Percentiles rank a stretch among this genome's conserved stretches.
phyloP scores from a whole-genome alignment of 2,113 vertebrate genomes.

The Mormyrus lacerda region DNA sequence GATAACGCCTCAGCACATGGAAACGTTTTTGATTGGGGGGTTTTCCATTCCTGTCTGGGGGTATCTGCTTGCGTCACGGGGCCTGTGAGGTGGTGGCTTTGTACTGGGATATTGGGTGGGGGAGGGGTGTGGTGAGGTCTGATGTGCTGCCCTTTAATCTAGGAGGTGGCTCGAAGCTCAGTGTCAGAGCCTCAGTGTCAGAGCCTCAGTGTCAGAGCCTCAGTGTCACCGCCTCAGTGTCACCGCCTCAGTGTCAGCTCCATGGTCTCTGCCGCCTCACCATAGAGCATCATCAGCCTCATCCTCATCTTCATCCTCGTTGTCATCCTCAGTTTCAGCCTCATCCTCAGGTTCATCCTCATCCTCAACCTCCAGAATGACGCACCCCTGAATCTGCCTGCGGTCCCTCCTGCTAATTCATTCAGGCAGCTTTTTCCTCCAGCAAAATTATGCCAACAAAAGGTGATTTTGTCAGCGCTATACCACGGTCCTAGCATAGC shows the following conservation, averaged over 20 bases:
- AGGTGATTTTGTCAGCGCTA: neutral
- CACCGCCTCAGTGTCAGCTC: neutral
- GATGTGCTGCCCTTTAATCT: neutral
- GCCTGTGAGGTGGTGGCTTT: neutral
- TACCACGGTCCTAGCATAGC: neutral
- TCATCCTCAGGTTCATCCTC: neutral
- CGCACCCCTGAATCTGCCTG: neutral
- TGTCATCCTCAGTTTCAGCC: neutral
- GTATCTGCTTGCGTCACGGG: neutral
- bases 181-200: neutral
- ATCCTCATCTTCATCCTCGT: neutral
- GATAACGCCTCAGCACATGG: neutral
- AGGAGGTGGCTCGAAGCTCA: neutral
- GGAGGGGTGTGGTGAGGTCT: neutral
- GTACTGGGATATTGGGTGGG: neutral
- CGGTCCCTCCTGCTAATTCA: neutral
- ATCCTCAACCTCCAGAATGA: neutral
- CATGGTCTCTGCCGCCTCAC: neutral
- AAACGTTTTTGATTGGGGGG: neutral
- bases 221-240: neutral
- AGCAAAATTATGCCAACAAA: neutral
- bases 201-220: neutral
- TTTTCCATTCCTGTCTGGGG: neutral
- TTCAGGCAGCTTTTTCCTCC: neutral
- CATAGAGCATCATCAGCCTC: neutral